Conservation (phyloP, 2,113 vertebrate species). For the Halcyon senegalensis region DNA sequence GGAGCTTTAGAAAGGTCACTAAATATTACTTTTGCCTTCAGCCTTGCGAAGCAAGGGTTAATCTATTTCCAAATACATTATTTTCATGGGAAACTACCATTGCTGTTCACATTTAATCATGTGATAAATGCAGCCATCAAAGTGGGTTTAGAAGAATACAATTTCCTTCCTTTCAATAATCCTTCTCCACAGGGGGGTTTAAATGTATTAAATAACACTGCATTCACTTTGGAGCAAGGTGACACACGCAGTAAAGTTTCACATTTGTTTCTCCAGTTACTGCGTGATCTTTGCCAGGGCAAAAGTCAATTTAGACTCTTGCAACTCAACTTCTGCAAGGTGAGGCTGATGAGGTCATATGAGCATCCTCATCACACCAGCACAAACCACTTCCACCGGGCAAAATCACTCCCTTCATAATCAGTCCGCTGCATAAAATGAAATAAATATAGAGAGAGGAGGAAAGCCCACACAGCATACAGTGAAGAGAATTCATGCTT, state of each 20-base stretch:
- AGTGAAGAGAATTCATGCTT: neutral
- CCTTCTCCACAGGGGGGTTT: neutral
- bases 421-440: no score
- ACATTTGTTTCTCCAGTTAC: constrained; percentile 40
- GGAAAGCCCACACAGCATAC: neutral
- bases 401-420: neutral
- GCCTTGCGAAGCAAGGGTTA: neutral
- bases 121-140: constrained; percentile 54
- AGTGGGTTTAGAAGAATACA: constrained; percentile 53
- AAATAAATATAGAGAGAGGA: accelerated
- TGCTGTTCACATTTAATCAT: constrained; percentile 17
- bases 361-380: neutral
- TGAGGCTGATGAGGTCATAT: accelerated
- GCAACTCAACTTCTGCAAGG: neutral
- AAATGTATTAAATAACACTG: constrained; percentile 58
- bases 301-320: neutral
- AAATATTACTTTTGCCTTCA: neutral
- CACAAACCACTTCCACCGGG: neutral
- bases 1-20: neutral
- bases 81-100: neutral
- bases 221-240: constrained; percentile 60
- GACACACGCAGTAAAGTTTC: constrained; percentile 29
- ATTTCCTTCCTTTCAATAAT: constrained; percentile 63
- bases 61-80: neutral
- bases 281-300: neutral